A percentile compares a stretch with the other conserved stretches of the same genome.
phyloP scores from a whole-genome alignment of 1,140 invertebrate genomes.

The Macrocentrus cingulum region DNA sequence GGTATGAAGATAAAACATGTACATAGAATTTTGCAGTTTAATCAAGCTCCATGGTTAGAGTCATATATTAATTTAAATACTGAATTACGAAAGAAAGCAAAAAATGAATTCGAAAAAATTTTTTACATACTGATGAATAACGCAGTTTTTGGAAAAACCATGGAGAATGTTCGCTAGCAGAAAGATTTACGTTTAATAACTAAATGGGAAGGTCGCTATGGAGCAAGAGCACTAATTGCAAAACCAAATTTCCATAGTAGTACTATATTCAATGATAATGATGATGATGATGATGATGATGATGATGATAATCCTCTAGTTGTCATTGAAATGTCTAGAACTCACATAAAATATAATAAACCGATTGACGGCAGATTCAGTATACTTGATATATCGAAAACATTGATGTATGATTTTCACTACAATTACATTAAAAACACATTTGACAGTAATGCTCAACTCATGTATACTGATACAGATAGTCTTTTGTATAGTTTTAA shows the following conservation, averaged over 20 bases:
- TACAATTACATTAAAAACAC: slow-evolving; percentile 34
- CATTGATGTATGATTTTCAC: slow-evolving; percentile 42
- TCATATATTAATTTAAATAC: too few relatives aligned
- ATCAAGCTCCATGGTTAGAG: too few relatives aligned
- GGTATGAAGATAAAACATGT: too few relatives aligned
- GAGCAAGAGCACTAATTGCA: slow-evolving; percentile 29
- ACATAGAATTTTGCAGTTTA: too few relatives aligned
- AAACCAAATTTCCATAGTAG: too few relatives aligned
- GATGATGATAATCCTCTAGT: too few relatives aligned
- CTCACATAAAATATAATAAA: background rate
- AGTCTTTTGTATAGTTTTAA: slow-evolving; percentile 45
- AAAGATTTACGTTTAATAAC: slow-evolving; percentile 44
- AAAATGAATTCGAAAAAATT: too few relatives aligned
- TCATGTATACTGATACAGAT: slow-evolving; percentile 52
- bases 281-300: slow-evolving; percentile 40
- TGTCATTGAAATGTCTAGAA: slow-evolving; percentile 9
- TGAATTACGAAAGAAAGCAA: too few relatives aligned
- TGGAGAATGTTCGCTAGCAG: slow-evolving; percentile 39
- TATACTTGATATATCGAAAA: slow-evolving; percentile 27
- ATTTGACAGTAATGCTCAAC: slow-evolving; percentile 30
- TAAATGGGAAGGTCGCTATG: slow-evolving; percentile 31
- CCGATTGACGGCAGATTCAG: background rate
- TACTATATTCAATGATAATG: too few relatives aligned
- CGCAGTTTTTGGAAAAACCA: too few relatives aligned
- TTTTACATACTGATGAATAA: too few relatives aligned